Base-by-base conservation (phyloP, 2,113 vertebrate genomes). In the Agapornis roseicollis region DNA sequence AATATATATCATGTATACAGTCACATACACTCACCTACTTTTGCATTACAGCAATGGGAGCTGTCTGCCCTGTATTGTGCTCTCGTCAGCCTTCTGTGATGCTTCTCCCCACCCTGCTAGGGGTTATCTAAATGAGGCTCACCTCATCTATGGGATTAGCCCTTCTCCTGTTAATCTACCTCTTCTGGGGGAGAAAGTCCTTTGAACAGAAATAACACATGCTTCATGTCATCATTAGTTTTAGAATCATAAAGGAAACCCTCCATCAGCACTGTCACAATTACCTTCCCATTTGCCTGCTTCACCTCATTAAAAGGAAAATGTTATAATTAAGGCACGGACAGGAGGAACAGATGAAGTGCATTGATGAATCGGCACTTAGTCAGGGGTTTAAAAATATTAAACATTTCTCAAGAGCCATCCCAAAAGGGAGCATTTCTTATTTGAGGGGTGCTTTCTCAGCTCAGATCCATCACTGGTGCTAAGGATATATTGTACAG, bases 241-340 rank as follows among this genome's bases (percentile, higher is more conserved):
- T 93, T 90, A 60, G 84, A 92, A 84, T 80, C 29, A 47, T 42
- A 88, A 64, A 89, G 85, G 84, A 93, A 95, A 70, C 28, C 35
- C 58, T 91, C 76, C 58, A 78, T 78, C 88, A 76, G 89, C 65
- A 47, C 70, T 20, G 68, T 56, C 88, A 91, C 94, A 60, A 70
- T 89, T 94, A 92, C 94, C 94, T 96, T 55, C 94, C 91, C 96
- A 88, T 92, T 93, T 56, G 60, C 85, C 93, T 89, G 83, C 90
- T 95, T 80, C 93, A 94, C 96, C 84, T 96, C 88, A 84, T 93
- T 93, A 88, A 85, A 77, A 91, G 94, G 94, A 84, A 97, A 95
- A 88, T 84, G 93, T 95, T 96, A 87, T 88, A 89, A 95, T 95
- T 96, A 94, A 84, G 80, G 87, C 70, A 72, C 0, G 44, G 87